Conservation (phyloP, 1,140 invertebrate species). For the Nomia melanderi region DNA sequence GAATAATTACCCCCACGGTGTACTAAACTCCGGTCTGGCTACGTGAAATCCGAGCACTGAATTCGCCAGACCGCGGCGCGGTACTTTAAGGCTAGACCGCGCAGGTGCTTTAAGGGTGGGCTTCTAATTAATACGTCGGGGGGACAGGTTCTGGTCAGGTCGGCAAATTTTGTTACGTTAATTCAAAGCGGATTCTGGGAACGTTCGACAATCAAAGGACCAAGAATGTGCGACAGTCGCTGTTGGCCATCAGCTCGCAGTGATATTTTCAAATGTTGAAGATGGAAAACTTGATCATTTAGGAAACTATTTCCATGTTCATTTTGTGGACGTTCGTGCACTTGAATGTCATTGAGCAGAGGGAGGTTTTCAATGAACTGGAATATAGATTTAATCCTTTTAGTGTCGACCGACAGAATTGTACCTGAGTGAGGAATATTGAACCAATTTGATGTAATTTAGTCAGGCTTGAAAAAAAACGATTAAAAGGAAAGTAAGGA, state of each 20-base stretch:
- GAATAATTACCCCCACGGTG: conserved; percentile 79
- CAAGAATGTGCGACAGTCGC: neutral
- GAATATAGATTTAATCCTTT: too few species aligned
- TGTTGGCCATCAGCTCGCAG: neutral
- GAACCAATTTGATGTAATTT: too few species aligned
- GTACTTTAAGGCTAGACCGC: conserved; percentile 71
- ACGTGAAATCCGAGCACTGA: conserved; percentile 77
- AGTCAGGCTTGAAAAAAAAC: too few species aligned
- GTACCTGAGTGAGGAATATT: too few species aligned
- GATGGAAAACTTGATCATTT: too few species aligned
- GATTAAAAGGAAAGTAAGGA: too few species aligned
- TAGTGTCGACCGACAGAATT: too few species aligned
- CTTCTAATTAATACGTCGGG: conserved; percentile 75
- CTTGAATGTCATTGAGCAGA: too few species aligned
- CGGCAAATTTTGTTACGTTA: conserved; percentile 51
- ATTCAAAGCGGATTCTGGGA: conserved; percentile 36
- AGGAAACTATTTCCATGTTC: too few species aligned
- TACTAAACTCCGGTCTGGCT: conserved; percentile 72
- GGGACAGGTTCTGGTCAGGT: conserved; percentile 51
- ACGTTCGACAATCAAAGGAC: conserved; percentile 54
- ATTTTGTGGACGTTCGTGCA: too few species aligned
- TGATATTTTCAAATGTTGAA: neutral
- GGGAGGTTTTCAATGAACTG: too few species aligned
- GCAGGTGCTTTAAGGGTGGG: conserved; percentile 71
- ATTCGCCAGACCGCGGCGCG: conserved; percentile 72